phyloP scores from a whole-genome alignment of 2,888 invertebrate species.

The Pollenia griseotomentosa region DNA sequence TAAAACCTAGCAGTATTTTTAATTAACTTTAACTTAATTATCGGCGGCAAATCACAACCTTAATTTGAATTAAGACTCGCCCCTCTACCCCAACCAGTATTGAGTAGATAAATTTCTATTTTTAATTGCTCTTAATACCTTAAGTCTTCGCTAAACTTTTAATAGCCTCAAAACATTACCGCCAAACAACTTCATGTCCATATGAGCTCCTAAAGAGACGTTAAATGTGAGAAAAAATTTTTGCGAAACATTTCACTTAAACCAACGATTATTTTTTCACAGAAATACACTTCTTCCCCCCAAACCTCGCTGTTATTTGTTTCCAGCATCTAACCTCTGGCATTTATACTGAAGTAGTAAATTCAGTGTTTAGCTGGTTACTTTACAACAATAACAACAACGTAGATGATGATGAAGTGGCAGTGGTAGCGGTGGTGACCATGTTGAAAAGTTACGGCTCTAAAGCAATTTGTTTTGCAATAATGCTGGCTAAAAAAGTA shows the following conservation, averaged over 20 bases:
- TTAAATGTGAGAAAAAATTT: conserved; percentile 18
- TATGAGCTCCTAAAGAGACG: background rate
- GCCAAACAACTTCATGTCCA: background rate
- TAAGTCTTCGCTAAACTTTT: conserved; percentile 40
- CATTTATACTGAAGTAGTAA: conserved; percentile 23
- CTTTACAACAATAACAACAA: background rate
- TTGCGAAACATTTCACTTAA: conserved; percentile 43
- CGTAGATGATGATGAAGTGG: conserved; percentile 5
- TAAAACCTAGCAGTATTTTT: no score
- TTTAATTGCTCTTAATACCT: conserved; percentile 49
- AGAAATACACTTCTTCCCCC: background rate
- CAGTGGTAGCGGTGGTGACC: conserved; percentile 39
- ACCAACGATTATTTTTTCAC: conserved; percentile 14
- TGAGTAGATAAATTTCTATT: conserved; percentile 14
- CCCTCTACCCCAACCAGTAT: background rate
- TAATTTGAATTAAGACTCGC: background rate
- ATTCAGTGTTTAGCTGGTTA: conserved; percentile 37
- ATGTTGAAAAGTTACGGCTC: conserved; percentile 62
- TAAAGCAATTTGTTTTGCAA: conserved; percentile 68
- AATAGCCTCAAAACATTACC: conserved; percentile 28
- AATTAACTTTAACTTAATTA: background rate
- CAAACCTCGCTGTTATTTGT: background rate
- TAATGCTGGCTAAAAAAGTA: conserved; percentile 16
- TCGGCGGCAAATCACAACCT: background rate
- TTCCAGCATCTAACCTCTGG: conserved; percentile 15